Base-by-base conservation (phyloP, 2,113 vertebrate genomes). In the Plecotus auritus region DNA sequence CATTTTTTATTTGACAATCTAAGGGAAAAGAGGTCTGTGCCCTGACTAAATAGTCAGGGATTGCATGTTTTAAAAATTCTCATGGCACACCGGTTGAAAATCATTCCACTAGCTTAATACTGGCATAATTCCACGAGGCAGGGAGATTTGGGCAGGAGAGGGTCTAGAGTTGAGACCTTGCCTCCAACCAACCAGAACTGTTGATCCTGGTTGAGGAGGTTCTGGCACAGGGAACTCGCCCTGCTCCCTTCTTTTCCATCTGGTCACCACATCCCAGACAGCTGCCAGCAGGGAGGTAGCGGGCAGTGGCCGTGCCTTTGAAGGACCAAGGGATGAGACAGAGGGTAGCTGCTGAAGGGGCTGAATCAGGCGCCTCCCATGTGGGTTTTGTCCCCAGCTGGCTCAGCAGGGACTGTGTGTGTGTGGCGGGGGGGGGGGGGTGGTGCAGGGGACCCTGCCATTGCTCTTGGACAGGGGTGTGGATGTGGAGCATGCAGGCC, bases 391-490 rank as follows among this genome's bases (percentile, higher is more conserved):
- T 30, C 18, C n/a, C 51, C 32, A 42, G 20, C 9, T 54, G 54
- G 23, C 35, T 77, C 37, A 35, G 28, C 16, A 17, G 42, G 45
- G 35, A 11, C n/a, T 30, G 8, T 17, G 22, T 9, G 20, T 4
- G 47, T 47, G 47, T 11, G 47, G 47, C 1, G 47, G 11, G 11
- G 12, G 47, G 47, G 47, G 47, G 47, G 47, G 12, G 47, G 12
- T 4, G 37, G 37, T 3, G 37, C 3, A 40, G n/a, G n/a, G 17
- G 32, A 2, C 12, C 47, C 70, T 4, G 7, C 14, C 5, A 0
- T 13, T 13, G 32, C 49, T 54, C 42, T 7, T 9, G 23, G 22
- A 18, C 40, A 42, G 32, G 5, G 32, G 2, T 87, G 14, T 70
- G 37, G 32, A 18, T 87, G 14, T 70, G 37, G 32, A 18, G 47